Evolutionary conservation across 2,113 vertebrate genomes (phyloP).

Genomic region (Seriola dumerili): DNA sequence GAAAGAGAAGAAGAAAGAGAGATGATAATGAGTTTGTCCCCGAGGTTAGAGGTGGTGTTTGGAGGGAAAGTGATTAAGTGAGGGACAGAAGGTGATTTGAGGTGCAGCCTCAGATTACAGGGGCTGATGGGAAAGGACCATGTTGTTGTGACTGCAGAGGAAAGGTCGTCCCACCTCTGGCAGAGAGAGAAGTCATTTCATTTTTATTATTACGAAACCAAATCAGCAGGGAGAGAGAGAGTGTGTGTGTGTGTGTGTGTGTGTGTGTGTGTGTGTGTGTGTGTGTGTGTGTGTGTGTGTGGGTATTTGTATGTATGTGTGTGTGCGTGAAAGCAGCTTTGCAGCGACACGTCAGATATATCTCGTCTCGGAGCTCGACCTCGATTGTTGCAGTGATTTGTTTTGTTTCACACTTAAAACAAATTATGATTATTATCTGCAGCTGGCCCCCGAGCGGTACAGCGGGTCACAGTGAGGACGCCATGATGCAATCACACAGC

Average conservation of each 20-base stretch:
- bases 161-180: conserved; percentile 25
- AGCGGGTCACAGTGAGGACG: conserved; percentile 1
- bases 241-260: background rate
- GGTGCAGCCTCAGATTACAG: conserved; percentile 11
- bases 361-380: conserved; percentile 26
- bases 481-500: background rate
- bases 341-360: background rate
- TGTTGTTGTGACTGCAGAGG: conserved; percentile 33
- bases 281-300: background rate
- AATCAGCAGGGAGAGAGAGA: background rate
- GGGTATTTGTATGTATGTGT: background rate
- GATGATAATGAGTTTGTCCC: background rate
- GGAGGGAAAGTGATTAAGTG: background rate
- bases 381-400: conserved; percentile 15
- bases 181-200: conserved; percentile 13
- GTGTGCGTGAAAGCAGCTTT: conserved; percentile 25
- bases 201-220: conserved; percentile 20
- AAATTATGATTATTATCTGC: conserved; percentile 23
- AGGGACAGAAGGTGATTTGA: conserved; percentile 22
- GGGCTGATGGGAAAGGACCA: background rate
- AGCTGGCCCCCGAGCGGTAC: background rate
- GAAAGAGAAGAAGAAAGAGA: background rate
- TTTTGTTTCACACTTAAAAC: conserved; percentile 49
- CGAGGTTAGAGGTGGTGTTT: too few species aligned
- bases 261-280: background rate